phyloP scores from a whole-genome alignment of 2,888 invertebrate genomes.

The Drosophila neutralis region DNA sequence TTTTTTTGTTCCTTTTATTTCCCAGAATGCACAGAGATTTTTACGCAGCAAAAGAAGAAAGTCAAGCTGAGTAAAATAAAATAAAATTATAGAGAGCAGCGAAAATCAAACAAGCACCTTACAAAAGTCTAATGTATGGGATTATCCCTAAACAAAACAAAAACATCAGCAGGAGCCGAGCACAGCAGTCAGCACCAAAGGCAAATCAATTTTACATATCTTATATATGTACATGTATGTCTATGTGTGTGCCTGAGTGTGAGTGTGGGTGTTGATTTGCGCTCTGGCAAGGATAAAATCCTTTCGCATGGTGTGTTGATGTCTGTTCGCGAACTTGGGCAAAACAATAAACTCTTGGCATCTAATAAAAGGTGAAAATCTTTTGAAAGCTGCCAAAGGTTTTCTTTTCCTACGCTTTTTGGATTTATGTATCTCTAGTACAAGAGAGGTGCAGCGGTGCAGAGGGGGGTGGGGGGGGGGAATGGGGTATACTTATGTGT shows the following conservation, averaged over 20 bases:
- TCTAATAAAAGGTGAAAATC: constrained; percentile 81
- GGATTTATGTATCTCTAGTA: constrained; percentile 24
- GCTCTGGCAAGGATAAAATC: constrained; percentile 52
- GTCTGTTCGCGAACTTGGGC: constrained; percentile 62
- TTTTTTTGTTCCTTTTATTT: constrained; percentile 16
- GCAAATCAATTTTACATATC: constrained; percentile 79
- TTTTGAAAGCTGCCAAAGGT: constrained; percentile 76
- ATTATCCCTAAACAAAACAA: constrained; percentile 77
- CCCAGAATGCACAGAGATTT: constrained; percentile 62
- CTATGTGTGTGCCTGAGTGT: constrained; percentile 3
- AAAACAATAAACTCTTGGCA: constrained; percentile 80
- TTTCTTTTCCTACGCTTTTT: constrained; percentile 46
- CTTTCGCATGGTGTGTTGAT: constrained; percentile 58
- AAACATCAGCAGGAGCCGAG: constrained; percentile 41
- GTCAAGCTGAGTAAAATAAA: constrained; percentile 17
- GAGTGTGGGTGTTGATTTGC: constrained; percentile 2
- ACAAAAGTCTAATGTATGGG: constrained; percentile 76
- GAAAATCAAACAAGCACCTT: constrained; percentile 68
- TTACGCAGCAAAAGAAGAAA: constrained; percentile 20
- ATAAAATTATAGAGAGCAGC: constrained; percentile 30
- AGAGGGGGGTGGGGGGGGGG: neutral
- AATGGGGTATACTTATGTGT: constrained; percentile 3
- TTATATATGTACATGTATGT: constrained; percentile 22
- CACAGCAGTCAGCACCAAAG: constrained; percentile 32
- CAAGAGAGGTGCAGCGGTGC: neutral